Conservation (phyloP, 2,888 invertebrate genomes). For the Tinea pellionella region DNA sequence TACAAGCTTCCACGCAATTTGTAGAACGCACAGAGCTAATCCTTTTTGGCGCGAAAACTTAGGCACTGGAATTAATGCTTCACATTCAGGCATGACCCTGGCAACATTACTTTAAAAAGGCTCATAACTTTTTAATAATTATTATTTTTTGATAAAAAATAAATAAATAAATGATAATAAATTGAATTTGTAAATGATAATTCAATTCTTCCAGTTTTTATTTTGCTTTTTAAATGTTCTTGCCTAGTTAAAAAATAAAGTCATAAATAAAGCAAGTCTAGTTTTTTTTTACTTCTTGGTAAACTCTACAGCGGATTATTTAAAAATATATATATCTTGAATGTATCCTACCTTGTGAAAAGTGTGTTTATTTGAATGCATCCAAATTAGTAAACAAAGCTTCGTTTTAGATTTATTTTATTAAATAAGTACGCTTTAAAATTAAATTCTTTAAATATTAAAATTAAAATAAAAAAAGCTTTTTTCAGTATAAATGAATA, state of each 20-base stretch:
- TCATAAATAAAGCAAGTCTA: background rate
- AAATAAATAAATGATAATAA: background rate
- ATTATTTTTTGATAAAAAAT: too few relatives aligned
- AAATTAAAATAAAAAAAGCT: background rate
- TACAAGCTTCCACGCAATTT: constrained; percentile 66
- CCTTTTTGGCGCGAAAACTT: background rate
- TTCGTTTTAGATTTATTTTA: background rate
- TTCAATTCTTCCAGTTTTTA: background rate
- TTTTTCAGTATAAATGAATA: too few relatives aligned
- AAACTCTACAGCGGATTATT: constrained; percentile 64
- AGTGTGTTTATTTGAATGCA: constrained; percentile 2
- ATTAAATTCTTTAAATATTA: too few relatives aligned
- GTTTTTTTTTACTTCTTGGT: constrained; percentile 51
- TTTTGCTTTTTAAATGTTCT: background rate
- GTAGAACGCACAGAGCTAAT: constrained; percentile 49
- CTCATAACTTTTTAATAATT: too few relatives aligned
- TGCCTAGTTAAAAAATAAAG: background rate
- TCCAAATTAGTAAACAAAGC: background rate
- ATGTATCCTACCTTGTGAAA: background rate
- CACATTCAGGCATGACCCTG: constrained; percentile 4
- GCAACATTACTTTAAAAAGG: background rate
- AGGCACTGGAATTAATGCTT: background rate
- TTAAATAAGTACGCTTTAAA: background rate
- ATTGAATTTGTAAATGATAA: too few relatives aligned
- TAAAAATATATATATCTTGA: constrained; percentile 19